These are phyloP conservation scores for Brachionus calyciflorus DNA, from an alignment of 1,140 invertebrate species.

Conservation along the genomic window DNA sequence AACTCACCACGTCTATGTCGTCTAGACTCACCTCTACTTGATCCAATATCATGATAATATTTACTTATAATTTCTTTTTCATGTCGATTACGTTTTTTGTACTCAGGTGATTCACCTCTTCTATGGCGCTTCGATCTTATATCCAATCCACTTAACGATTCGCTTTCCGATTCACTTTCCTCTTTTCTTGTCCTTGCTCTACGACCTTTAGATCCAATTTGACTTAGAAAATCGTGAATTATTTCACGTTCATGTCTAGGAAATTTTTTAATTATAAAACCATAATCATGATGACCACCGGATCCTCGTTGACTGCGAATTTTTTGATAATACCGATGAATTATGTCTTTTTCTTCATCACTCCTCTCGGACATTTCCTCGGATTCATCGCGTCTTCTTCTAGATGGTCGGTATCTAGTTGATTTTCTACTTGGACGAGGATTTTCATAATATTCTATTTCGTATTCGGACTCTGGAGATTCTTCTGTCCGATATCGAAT, in stretches of 20 bases:
- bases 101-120: constrained; percentile 1
- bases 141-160: not conserved
- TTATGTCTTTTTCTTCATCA: not conserved
- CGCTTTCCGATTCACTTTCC: not conserved
- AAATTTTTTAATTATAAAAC: not conserved
- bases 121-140: not conserved
- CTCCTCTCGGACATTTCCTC: not conserved
- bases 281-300: too few relatives aligned
- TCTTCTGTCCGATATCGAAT: not conserved
- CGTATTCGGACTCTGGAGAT: too few relatives aligned
- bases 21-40: not conserved
- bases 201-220: not conserved
- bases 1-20: not conserved
- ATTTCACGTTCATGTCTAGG: not conserved
- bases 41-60: constrained; percentile 23
- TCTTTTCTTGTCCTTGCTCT: not conserved
- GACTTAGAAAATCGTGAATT: not conserved
- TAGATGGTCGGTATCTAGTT: not conserved
- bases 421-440: not conserved
- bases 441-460: not conserved
- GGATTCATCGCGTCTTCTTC: not conserved
- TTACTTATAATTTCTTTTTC: not conserved
- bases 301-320: not conserved
- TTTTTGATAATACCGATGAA: not conserved
- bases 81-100: not conserved